Base-by-base conservation (phyloP, 1,140 invertebrate genomes). In the Agrilus planipennis region DNA sequence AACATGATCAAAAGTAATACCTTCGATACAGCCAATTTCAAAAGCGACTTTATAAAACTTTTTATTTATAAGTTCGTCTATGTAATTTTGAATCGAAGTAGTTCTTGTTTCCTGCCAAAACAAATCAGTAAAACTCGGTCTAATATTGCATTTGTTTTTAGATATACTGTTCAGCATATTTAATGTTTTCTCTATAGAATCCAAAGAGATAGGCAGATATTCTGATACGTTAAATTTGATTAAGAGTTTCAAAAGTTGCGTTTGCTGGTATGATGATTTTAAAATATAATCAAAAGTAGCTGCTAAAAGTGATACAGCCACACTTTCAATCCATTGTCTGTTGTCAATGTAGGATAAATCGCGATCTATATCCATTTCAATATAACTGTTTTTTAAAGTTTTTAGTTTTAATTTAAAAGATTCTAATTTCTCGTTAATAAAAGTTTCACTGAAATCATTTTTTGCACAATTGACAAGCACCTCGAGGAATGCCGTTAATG, bases 41-140 rank as follows among this genome's bases (percentile, higher is more conserved):
- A 76, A 54, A 14, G 76, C 76, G 27, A 61, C 64, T 2, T 62
- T 55, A 42, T 75, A 79, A 43, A 70, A 60, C 40, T 68, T 57
- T 10, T 58, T 55, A 0, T 52, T 44, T 1, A 70, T 57, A 28
- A 77, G 63, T 45, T 63, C 57, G 23, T 71, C 57, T 6, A 77
- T 59, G 47, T 72, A 76, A 43, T 67, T 49, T 44, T n/a, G n/a
- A n/a, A n/a, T n/a, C n/a, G n/a, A n/a, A 61, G 47, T 25, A 70
- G 49, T 44, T 65, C 61, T 28, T 44, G 52, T 52, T 12, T 51
- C 46, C 10, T 42, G 32, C 40, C 63, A 53, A 9, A 61, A 49
- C 18, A 50, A 58, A 4, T 60, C 34, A 17, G 48, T 53, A 30
- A 64, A 55, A 35, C 53, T 47, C 14, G 67, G 61, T 39, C 60